Percentiles rank a stretch among this genome's conserved stretches.
phyloP scores from a whole-genome alignment of 1,140 invertebrate species.

The Anoplophora glabripennis region DNA sequence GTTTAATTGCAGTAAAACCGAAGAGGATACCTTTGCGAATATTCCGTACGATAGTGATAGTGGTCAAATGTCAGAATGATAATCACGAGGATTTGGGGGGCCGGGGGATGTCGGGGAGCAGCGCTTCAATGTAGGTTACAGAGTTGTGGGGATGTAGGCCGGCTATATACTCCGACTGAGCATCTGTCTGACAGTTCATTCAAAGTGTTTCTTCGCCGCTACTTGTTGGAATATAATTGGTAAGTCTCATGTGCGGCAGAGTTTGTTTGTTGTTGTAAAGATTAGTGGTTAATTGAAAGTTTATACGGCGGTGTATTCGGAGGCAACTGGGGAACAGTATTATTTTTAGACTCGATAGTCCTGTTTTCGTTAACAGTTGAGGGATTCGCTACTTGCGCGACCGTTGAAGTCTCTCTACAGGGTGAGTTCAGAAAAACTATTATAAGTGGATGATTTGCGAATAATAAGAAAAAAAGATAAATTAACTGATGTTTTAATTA shows the following conservation, averaged over 20 bases:
- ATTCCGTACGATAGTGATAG: slow-evolving; percentile 34
- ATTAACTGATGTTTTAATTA: too few species aligned
- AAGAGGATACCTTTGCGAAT: background rate
- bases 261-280: background rate
- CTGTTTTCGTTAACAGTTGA: background rate
- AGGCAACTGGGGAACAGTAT: too few species aligned
- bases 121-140: slow-evolving; percentile 40
- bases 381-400: background rate
- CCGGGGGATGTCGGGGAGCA: slow-evolving; percentile 27
- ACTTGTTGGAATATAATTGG: slow-evolving; percentile 29
- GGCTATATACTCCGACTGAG: slow-evolving; percentile 44
- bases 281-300: background rate
- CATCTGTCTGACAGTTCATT: slow-evolving; percentile 38
- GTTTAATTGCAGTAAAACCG: too few species aligned
- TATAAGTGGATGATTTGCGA: too few species aligned
- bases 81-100: slow-evolving; percentile 5
- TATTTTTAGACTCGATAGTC: background rate
- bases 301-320: too few species aligned
- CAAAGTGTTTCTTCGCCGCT: slow-evolving; percentile 31
- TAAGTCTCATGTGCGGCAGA: slow-evolving; percentile 14
- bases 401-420: background rate
- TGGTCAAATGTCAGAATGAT: slow-evolving; percentile 28
- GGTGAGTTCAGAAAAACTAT: too few species aligned
- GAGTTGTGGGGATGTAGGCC: slow-evolving; percentile 48
- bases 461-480: too few species aligned